Conservation (phyloP, 2,113 vertebrate genomes). For the Bombycilla garrulus region DNA sequence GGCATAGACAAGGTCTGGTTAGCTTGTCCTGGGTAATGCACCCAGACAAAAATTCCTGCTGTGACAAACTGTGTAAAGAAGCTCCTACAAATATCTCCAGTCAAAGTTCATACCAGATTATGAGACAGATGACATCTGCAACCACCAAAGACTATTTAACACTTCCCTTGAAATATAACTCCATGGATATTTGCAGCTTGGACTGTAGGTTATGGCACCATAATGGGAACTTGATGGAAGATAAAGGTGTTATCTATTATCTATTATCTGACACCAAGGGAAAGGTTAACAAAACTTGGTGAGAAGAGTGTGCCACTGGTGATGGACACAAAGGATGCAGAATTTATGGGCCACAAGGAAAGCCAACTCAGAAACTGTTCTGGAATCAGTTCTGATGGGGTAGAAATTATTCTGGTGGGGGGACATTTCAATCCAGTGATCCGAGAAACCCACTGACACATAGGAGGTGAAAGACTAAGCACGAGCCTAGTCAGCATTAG, state of each 20-base stretch:
- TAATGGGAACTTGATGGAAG: not conserved
- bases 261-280: not conserved
- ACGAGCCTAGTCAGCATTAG: not conserved
- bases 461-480: not conserved
- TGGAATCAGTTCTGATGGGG: not conserved
- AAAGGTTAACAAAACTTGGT: not conserved
- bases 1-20: not conserved
- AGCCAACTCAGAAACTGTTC: not conserved
- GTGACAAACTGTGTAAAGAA: not conserved
- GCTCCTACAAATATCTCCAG: accelerated
- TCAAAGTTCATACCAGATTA: not conserved
- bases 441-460: not conserved
- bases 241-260: too few relatives aligned
- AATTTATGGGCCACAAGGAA: not conserved
- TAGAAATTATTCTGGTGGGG: not conserved
- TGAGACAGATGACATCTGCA: not conserved
- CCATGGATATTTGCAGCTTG: not conserved
- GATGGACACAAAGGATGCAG: not conserved
- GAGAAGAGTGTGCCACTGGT: not conserved
- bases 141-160: not conserved
- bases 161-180: not conserved
- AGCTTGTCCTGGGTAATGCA: not conserved
- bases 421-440: not conserved
- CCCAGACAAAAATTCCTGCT: not conserved
- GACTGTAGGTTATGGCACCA: not conserved